A percentile compares a stretch with the other conserved stretches of the same genome.
Conservation (phyloP, 1,140 invertebrate species). For the Palaemon carinicauda region DNA sequence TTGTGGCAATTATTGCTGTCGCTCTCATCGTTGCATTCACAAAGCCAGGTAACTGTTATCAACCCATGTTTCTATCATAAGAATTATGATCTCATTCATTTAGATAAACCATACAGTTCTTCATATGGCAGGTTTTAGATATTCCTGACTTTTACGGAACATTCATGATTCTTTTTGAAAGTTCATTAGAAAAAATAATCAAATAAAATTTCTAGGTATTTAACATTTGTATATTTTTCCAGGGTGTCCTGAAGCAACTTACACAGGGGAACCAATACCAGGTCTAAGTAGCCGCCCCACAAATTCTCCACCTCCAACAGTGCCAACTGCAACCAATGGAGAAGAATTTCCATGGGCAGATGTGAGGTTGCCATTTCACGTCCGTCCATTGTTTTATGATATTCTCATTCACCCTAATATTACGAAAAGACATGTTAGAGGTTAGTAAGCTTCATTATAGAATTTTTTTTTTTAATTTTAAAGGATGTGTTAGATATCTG, state of each 20-base stretch:
- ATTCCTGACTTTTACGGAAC: too few species aligned
- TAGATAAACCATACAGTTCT: too few species aligned
- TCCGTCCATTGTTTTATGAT: slow-evolving; percentile 85
- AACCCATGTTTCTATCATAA: background rate
- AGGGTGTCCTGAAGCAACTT: slow-evolving; percentile 76
- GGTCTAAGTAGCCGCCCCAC: slow-evolving; percentile 43
- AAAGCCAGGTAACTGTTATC: slow-evolving; percentile 69
- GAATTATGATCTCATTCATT: background rate
- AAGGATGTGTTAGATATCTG: too few species aligned
- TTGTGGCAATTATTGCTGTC: slow-evolving; percentile 80
- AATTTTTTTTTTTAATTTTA: too few species aligned
- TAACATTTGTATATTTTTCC: slow-evolving; percentile 11
- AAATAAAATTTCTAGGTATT: too few species aligned
- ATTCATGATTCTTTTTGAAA: background rate
- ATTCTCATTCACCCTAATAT: slow-evolving; percentile 93
- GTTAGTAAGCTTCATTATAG: slow-evolving; percentile 65
- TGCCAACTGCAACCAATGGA: slow-evolving; percentile 74
- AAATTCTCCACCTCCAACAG: slow-evolving; percentile 42
- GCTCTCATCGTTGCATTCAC: slow-evolving; percentile 90
- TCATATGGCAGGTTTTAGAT: too few species aligned
- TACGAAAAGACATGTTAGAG: slow-evolving; percentile 86
- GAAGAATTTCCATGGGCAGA: slow-evolving; percentile 90
- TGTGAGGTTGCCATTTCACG: slow-evolving; percentile 81
- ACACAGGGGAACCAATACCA: slow-evolving; percentile 55
- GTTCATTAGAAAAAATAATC: background rate